Evolutionary conservation across 2,888 invertebrate species (phyloP), one percentile per base, ranked within the genome.

Genomic region (Metacarcinus magister): DNA sequence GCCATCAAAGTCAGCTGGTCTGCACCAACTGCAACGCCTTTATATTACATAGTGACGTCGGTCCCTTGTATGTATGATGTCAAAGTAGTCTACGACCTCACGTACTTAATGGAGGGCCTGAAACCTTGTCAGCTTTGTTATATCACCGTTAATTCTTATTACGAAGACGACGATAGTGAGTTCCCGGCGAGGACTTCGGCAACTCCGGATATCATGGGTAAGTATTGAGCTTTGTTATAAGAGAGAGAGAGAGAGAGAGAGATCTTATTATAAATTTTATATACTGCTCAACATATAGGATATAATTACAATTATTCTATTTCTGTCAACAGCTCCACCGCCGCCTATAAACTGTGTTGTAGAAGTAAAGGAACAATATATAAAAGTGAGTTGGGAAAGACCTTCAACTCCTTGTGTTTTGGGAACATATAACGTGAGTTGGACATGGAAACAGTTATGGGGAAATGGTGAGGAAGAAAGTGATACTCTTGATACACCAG

Each of bases 1-100:
- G 87, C 87, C 10, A 87, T 87, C 39, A 87, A 87, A 0, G 87
- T 87, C 39, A 87, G 87, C 39, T 87, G 87, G 87, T 87, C 39
- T 19, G 10, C 39, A 87, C 87, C 87, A 5, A 10, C 2, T 39
- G 19, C 13, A 2, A 3, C 3, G 32, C 87, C 87, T 10, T 0
- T 0, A 0, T 39, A 87, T 10, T 87, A 87, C 32, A 1, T 2
- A 16, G 39, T 87, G 87, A 1, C 2, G 10, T 2, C 28, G 4
- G 8, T 19, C 1, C 16, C 87, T 0, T 28, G 82, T 39, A 39
- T 39, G 32, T 87, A 32, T 0, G 13, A 16, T 32, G 1, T 0
- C 13, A 39, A 10, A 87, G 0, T 19, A 5, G 39, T 87, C 13
- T 39, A 16, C 39, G 39, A 2, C 32, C 39, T 19, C 16, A 8